Percentiles rank a stretch among this genome's conserved stretches.
These are phyloP conservation scores for Molanna angustata DNA, from an alignment of 2,888 invertebrate genomes.

Conservation along the genomic window DNA sequence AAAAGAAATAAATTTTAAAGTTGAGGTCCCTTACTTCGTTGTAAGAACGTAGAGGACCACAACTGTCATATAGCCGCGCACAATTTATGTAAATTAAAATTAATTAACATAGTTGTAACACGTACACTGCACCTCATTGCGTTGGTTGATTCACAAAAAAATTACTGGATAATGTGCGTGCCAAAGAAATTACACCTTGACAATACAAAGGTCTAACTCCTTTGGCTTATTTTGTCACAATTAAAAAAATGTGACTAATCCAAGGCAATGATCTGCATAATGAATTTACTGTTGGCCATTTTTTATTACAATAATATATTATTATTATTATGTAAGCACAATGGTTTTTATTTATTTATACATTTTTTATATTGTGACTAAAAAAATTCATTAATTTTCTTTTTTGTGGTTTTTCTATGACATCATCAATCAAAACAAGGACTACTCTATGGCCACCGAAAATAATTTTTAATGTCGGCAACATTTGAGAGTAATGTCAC, in stretches of 20 bases:
- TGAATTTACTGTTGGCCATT: not conserved
- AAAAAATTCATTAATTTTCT: no score
- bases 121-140: constrained; percentile 13
- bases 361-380: not conserved
- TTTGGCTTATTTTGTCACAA: no score
- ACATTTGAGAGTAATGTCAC: no score
- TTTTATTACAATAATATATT: not conserved
- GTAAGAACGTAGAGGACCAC: constrained; percentile 27
- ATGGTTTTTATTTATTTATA: not conserved
- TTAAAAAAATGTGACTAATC: no score
- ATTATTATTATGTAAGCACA: not conserved
- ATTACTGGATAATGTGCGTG: no score
- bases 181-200: no score
- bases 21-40: constrained; percentile 31
- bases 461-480: no score
- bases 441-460: no score
- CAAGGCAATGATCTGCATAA: not conserved
- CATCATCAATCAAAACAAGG: no score
- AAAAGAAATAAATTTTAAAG: constrained; percentile 24
- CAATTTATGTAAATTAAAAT: constrained; percentile 28
- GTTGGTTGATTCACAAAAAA: not conserved
- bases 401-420: no score
- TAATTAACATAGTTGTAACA: constrained; percentile 31
- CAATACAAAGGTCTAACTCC: no score
- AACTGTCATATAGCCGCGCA: constrained; percentile 32